Conservation (phyloP, 2,797 vertebrate genomes). For the Alca torda region DNA sequence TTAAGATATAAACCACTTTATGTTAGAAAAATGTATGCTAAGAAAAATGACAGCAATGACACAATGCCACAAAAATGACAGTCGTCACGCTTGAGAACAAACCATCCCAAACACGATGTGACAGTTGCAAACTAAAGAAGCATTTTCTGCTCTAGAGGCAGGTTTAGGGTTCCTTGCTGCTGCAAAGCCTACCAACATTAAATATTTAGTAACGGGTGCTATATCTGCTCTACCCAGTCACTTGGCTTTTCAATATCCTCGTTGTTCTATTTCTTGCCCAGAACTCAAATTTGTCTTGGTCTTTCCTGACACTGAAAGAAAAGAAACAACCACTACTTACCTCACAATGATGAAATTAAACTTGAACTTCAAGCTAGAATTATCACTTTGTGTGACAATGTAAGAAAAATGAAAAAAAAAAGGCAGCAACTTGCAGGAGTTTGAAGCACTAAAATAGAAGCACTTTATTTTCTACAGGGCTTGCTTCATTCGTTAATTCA, state of each 20-base stretch:
- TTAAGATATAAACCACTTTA: background rate
- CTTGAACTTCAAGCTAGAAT: conserved; percentile 7
- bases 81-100: background rate
- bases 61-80: no score
- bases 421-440: background rate
- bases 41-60: background rate
- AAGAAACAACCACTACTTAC: conserved; percentile 20
- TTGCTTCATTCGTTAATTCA: conserved; percentile 18
- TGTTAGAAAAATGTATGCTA: background rate
- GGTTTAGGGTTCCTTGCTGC: background rate
- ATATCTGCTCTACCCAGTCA: background rate
- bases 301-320: conserved; percentile 11
- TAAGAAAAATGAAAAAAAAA: background rate
- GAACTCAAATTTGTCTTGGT: conserved; percentile 28
- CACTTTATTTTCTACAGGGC: background rate
- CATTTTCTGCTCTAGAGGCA: background rate
- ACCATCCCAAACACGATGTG: background rate
- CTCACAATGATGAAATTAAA: background rate
- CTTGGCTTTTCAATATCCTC: conserved; percentile 1
- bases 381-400: conserved; percentile 2
- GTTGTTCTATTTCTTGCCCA: conserved; percentile 28
- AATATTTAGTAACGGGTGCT: conserved; percentile 42
- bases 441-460: conserved; percentile 16
- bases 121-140: background rate
- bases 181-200: background rate